Base-by-base conservation (phyloP, 2,888 invertebrate genomes). In the Macaria liturata region DNA sequence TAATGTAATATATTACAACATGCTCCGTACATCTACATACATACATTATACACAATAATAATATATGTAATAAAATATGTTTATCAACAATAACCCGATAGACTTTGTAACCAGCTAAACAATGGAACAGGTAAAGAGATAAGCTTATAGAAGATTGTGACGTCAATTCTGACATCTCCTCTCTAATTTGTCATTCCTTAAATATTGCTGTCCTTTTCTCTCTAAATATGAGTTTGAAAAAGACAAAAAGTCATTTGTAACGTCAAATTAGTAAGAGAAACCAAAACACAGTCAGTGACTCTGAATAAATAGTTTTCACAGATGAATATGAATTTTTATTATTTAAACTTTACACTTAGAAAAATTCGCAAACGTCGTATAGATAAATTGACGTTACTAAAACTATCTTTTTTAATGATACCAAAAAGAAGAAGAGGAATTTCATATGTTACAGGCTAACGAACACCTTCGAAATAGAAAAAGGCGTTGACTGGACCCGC, bases 101-200 rank as follows among this genome's bases (percentile, higher is more conserved):
- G 83, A 91, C 84, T 91, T 88, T 90, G 80, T 83, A 83, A 81
- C 84, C 74, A 81, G 76, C 83, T 84, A 90, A 84, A 84, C 81
- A 81, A 80, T 81, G 65, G 70, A 76, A 78, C 74, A 71, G 70
- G 75, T 74, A 74, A 69, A 80, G 75, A 74, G 51, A 76, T 77
- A 79, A 79, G 79, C 65, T 73, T 76, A 74, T 72, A 75, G 68
- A 75, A 76, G 75, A 73, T 77, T 74, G 69, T 72, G 20, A 20
- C 20, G 20, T 20, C 20, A 20, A 20, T 20, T 20, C 20, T 20
- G 20, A 20, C 20, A 20, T 20, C 20, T 20, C 20, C 20, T 20
- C 2, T 20, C 20, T 20, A 20, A 20, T 20, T 20, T 20, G 20
- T 1, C 20, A 2, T 20, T 20, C 20, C 20, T 20, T 20, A 20